A percentile compares a stretch with the other conserved stretches of the same genome.
phyloP scores from a whole-genome alignment of 2,113 vertebrate genomes.

The Furnarius figulus region DNA sequence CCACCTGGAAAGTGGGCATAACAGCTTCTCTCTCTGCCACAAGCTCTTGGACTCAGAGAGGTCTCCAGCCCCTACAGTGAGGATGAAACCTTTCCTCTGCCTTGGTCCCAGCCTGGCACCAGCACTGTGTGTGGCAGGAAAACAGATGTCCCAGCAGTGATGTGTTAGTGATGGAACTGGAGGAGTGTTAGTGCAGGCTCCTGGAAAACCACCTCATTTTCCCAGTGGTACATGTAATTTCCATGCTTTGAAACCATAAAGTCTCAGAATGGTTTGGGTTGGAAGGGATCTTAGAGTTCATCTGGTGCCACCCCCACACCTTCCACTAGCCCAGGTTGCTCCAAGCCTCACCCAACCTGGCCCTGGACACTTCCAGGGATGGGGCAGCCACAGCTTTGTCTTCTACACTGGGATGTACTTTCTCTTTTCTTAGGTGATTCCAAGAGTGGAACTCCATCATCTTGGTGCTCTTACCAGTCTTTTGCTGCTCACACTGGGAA shows the following conservation, averaged over 20 bases:
- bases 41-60: neutral
- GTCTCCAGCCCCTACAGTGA: neutral
- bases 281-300: rapidly evolving
- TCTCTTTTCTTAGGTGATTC: neutral
- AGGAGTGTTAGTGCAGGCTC: neutral
- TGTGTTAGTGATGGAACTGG: neutral
- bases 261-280: neutral
- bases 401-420: neutral
- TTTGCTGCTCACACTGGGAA: neutral
- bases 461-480: neutral
- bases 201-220: neutral
- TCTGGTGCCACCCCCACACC: rapidly evolving
- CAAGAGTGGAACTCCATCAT: neutral
- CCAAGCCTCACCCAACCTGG: neutral
- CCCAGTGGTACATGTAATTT: neutral
- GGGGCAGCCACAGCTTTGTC: neutral
- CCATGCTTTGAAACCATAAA: neutral
- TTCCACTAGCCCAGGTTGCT: rapidly evolving
- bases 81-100: neutral
- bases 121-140: neutral
- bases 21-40: neutral
- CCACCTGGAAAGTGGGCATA: neutral
- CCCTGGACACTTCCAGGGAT: neutral
- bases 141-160: neutral
- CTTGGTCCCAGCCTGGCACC: neutral